Evolutionary conservation across 2,113 vertebrate genomes (phyloP).

Genomic region (Cinclus mexicanus): DNA sequence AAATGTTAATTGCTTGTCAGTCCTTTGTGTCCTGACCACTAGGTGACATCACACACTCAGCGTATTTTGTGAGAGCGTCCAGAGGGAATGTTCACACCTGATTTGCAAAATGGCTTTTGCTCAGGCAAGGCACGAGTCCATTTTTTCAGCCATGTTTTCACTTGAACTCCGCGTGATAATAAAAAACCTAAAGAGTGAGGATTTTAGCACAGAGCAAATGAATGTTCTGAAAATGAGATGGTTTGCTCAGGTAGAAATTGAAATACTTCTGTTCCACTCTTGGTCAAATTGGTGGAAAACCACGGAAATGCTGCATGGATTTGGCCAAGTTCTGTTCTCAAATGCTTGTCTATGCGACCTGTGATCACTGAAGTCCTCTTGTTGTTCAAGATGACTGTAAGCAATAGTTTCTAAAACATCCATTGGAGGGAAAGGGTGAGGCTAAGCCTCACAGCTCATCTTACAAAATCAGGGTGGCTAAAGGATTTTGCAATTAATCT

Average conservation of each 20-base stretch:
- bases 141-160: not conserved
- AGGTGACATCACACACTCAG: slow-evolving; percentile 28
- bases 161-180: not conserved
- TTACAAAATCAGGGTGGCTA: not conserved
- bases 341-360: not conserved
- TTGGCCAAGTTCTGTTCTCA: not conserved
- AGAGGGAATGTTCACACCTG: not conserved
- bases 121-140: not conserved
- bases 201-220: not conserved
- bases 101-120: not conserved
- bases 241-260: not conserved
- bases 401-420: not conserved
- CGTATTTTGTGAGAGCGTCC: not conserved
- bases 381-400: not conserved
- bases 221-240: not conserved
- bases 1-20: not conserved
- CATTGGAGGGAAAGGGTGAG: not conserved
- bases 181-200: not conserved
- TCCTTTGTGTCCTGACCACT: slow-evolving; percentile 16
- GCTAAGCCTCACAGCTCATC: not conserved
- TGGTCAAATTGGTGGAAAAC: not conserved
- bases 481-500: not conserved
- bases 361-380: not conserved
- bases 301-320: not conserved
- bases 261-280: not conserved